These are phyloP conservation scores for Lomographa bimaculata DNA, from an alignment of 2,888 invertebrate genomes.

Conservation along the genomic window DNA sequence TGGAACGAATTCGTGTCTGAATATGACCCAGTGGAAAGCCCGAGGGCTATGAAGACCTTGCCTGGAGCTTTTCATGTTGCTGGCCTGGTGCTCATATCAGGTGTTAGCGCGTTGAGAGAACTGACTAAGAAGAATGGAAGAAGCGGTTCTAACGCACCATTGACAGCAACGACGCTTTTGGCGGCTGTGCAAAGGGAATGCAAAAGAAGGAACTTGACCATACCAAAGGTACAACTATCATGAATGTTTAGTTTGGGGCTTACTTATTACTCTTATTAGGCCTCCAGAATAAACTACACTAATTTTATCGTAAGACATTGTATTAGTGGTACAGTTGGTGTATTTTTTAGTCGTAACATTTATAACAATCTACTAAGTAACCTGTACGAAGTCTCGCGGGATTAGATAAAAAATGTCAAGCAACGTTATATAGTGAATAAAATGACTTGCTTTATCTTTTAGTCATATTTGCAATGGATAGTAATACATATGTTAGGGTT, in stretches of 20 bases:
- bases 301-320: too few species aligned
- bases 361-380: too few species aligned
- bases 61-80: conserved; percentile 85
- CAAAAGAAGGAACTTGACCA: conserved; percentile 65
- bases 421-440: too few species aligned
- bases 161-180: conserved; percentile 73
- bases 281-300: too few species aligned
- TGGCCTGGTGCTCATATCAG: conserved; percentile 85
- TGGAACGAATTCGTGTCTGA: conserved; percentile 93
- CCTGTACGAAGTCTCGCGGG: too few species aligned
- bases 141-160: conserved; percentile 61
- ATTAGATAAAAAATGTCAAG: too few species aligned
- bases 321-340: too few species aligned
- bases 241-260: background rate
- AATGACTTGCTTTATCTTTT: too few species aligned
- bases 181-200: conserved; percentile 65
- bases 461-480: too few species aligned
- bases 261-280: background rate
- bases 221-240: conserved; percentile 66
- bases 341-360: too few species aligned
- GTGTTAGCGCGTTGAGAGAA: conserved; percentile 85
- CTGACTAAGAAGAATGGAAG: conserved; percentile 78
- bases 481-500: too few species aligned
- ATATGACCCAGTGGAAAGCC: conserved; percentile 90
- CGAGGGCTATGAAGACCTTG: conserved; percentile 84